phyloP scores from a whole-genome alignment of 2,113 vertebrate genomes.

The Eulacestoma nigropectus region DNA sequence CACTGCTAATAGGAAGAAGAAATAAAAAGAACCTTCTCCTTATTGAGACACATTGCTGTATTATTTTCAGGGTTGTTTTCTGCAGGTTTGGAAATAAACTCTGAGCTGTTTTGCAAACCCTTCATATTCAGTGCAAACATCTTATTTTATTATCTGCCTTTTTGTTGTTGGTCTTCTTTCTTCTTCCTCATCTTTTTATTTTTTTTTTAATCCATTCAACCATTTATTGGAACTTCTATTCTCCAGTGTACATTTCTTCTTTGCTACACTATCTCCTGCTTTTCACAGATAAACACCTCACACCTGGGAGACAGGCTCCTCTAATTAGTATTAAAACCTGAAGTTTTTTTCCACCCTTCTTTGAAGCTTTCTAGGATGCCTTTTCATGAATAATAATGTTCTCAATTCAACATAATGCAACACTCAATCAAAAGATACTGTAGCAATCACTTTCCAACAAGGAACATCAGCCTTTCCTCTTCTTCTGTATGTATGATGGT shows the following conservation, averaged over 20 bases:
- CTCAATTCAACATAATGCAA: constrained; percentile 52
- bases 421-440: constrained; percentile 33
- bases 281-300: constrained; percentile 72
- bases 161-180: constrained; percentile 43
- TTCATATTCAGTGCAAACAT: constrained; percentile 44
- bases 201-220: constrained; percentile 59
- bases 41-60: background rate
- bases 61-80: constrained; percentile 26
- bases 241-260: constrained; percentile 53
- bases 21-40: background rate
- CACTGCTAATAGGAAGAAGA: background rate
- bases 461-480: background rate
- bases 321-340: constrained; percentile 75
- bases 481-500: background rate
- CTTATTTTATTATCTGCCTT: constrained; percentile 60
- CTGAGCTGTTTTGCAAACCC: constrained; percentile 27
- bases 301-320: constrained; percentile 71
- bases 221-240: constrained; percentile 59
- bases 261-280: constrained; percentile 62
- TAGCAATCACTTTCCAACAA: constrained; percentile 6
- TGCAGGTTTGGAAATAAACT: constrained; percentile 5
- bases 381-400: constrained; percentile 73
- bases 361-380: constrained; percentile 65
- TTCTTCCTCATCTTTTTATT: background rate
- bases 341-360: constrained; percentile 49